Conservation (phyloP, 1,140 invertebrate genomes). For the Aplysia californica region DNA sequence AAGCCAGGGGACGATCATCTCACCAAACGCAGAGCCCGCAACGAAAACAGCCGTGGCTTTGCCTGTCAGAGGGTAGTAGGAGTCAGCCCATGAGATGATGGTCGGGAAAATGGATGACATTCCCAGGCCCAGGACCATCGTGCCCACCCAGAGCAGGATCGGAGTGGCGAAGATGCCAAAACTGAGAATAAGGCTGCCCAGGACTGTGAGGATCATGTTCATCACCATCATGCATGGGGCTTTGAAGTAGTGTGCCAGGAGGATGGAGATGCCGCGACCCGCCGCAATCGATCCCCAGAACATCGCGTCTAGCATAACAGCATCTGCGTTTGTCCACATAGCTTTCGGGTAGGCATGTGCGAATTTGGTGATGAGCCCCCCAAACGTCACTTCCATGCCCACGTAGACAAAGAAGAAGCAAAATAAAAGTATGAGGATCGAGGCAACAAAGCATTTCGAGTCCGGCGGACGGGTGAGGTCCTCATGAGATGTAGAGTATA, state of each 20-base stretch:
- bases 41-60: conserved; percentile 70
- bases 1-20: conserved; percentile 67
- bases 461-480: background rate
- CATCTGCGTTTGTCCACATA: conserved; percentile 56
- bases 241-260: conserved; percentile 63
- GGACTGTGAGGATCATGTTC: conserved; percentile 60
- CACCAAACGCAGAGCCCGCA: conserved; percentile 68
- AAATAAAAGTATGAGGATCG: conserved; percentile 65
- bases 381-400: conserved; percentile 70
- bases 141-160: conserved; percentile 53
- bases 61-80: conserved; percentile 69
- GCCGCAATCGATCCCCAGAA: conserved; percentile 71
- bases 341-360: conserved; percentile 55
- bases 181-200: conserved; percentile 64
- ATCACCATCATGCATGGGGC: conserved; percentile 63
- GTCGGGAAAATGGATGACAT: conserved; percentile 71
- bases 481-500: conserved; percentile 10
- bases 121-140: conserved; percentile 65
- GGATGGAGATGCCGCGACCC: conserved; percentile 68
- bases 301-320: conserved; percentile 65
- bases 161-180: conserved; percentile 56
- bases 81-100: conserved; percentile 69
- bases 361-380: conserved; percentile 68
- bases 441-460: conserved; percentile 35
- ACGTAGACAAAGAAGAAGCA: conserved; percentile 69